Evolutionary conservation across 2,797 vertebrate genomes (phyloP), one percentile per base, ranked within the genome.

Genomic region (Uromys caudimaculatus): DNA sequence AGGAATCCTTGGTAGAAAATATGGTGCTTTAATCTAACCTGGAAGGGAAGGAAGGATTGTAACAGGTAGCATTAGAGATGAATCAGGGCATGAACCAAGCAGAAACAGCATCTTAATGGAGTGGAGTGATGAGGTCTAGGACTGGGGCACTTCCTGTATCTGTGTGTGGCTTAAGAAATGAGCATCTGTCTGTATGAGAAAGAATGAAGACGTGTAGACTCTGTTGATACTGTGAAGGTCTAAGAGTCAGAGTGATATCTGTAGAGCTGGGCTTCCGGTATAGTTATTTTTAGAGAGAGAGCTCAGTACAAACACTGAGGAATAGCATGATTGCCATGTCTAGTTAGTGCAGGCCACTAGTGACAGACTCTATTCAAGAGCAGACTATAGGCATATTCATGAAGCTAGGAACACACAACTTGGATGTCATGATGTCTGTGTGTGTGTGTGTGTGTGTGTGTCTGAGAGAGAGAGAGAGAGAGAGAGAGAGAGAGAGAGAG

Each of bases 241-340:
- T 86, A 62, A 83, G 23, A 52, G 47, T 77, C 27, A 21, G 41
- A 88, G 50, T 84, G 58, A 91, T 69, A 69, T 84, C 44, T 32
- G 24, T 17, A 90, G 89, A 52, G 16, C 58, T 60, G 6, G 77
- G 38, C 7, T 60, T 84, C 87, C 11, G 38, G 27, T 62, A 79
- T 79, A 69, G 90, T 86, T 88, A 90, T 90, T 93, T 86, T 87
- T 44, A 82, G 16, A 23, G 29, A 76, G 32, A 88, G 44, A 78
- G 21, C 52, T 84, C 91, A 87, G 50, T 60, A 41, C 44, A 77
- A 90, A 89, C 79, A 87, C 24, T 56, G 29, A 32, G 21, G 10
- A n/a, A 56, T 27, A 82, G 38, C 62, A 17, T 79, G 47, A 84
- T 54, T 79, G 17, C 71, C 29, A 11, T 71, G 13, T 58, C 17